A percentile compares a stretch with the other conserved stretches of the same genome.
Evolutionary conservation across 2,797 vertebrate species (phyloP).

Genomic region (Sternotherus odoratus): DNA sequence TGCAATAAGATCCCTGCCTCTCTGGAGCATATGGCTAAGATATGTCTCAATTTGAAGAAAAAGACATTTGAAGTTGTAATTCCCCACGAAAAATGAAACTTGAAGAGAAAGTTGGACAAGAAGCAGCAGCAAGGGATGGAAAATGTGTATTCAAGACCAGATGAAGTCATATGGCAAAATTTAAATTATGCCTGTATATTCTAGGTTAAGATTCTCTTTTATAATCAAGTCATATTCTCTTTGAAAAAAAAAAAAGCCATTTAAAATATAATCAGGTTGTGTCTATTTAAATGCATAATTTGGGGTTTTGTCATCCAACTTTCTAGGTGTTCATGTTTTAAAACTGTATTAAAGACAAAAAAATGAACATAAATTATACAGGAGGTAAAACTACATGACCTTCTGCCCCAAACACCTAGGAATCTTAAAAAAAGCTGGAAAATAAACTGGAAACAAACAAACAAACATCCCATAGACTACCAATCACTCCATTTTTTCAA

Average conservation of each 20-base stretch:
- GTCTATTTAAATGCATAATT: not conserved
- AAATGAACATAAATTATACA: not conserved
- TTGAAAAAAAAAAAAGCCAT: not conserved
- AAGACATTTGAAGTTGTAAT: not conserved
- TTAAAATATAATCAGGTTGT: not conserved
- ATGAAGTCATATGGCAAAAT: not conserved
- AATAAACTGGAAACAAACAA: not conserved
- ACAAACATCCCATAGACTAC: not conserved
- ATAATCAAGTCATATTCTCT: not conserved
- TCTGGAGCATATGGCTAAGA: not conserved
- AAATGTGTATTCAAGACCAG: not conserved
- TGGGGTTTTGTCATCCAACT: not conserved
- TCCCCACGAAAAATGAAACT: not conserved
- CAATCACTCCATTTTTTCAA: not conserved
- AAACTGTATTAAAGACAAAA: not conserved
- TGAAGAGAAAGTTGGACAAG: not conserved
- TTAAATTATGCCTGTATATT: not conserved
- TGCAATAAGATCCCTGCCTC: not conserved
- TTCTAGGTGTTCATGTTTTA: not conserved
- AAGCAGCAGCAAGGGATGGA: not conserved
- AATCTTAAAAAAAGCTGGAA: not conserved
- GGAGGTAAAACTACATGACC: not conserved
- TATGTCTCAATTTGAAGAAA: not conserved
- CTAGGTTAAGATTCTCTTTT: not conserved
- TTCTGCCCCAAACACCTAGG: not conserved